phyloP scores from a whole-genome alignment of 2,113 vertebrate genomes.

The Chaenogobius annularis region DNA sequence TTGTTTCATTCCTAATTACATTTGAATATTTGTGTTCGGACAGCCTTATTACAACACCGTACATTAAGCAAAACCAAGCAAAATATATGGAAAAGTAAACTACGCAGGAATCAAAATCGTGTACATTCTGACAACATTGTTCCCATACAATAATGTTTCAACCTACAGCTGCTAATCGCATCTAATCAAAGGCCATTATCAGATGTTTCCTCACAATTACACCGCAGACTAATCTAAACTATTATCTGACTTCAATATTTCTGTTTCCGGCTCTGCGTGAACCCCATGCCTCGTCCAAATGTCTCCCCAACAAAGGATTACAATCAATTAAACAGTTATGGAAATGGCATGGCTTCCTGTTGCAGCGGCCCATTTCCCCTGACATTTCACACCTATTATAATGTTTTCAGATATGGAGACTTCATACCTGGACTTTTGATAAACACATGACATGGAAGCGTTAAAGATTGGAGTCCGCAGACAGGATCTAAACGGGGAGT shows the following conservation, averaged over 20 bases:
- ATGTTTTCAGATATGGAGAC: conserved; percentile 87
- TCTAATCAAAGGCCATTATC: conserved; percentile 57
- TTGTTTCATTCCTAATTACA: no score
- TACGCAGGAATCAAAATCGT: neutral
- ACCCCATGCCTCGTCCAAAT: conserved; percentile 66
- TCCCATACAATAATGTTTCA: neutral
- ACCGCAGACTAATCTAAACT: conserved; percentile 52
- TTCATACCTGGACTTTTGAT: conserved; percentile 60
- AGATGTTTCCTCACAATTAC: conserved; percentile 59
- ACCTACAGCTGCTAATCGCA: conserved; percentile 41
- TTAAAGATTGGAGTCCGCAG: conserved; percentile 78
- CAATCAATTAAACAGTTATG: conserved; percentile 97
- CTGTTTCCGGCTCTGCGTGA: conserved; percentile 61
- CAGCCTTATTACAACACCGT: no score
- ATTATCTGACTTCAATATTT: conserved; percentile 67
- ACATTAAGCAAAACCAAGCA: no score
- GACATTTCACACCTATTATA: conserved; percentile 97
- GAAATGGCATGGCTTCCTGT: conserved; percentile 91
- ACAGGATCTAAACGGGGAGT: conserved; percentile 24
- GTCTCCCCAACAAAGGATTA: conserved; percentile 83
- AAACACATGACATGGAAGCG: conserved; percentile 84
- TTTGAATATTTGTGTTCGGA: no score
- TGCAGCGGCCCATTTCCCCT: conserved; percentile 89
- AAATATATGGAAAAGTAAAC: neutral
- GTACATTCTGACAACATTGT: neutral